Conservation (phyloP, 35 echinoderm and acorn worm species). For the Nesometra sesokonis region DNA sequence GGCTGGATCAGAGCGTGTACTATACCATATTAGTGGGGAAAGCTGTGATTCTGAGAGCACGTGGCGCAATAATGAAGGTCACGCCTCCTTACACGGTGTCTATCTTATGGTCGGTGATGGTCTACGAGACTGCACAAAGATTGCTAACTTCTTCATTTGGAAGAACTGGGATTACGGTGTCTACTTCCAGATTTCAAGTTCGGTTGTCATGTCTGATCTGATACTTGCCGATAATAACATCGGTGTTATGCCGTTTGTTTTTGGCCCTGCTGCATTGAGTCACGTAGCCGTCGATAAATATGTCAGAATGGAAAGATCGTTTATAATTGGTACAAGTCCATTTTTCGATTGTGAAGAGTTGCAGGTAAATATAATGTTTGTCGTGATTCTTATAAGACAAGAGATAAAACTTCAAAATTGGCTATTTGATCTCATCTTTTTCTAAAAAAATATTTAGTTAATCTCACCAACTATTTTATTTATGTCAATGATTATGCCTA, state of each 20-base stretch:
- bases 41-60: not conserved
- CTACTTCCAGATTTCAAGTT: constrained; percentile 8
- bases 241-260: constrained; percentile 4
- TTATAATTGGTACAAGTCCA: constrained; percentile 25
- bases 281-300: constrained; percentile 9
- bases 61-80: constrained; percentile 19
- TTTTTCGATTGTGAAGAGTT: constrained; percentile 3
- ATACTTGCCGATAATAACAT: constrained; percentile 13
- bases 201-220: not conserved
- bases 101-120: constrained; percentile 8
- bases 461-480: no score
- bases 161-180: constrained; percentile 29
- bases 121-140: constrained; percentile 5
- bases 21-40: constrained; percentile 16
- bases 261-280: not conserved
- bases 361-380: not conserved
- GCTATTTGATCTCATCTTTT: no score
- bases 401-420: no score
- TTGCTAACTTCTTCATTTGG: constrained; percentile 22
- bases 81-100: constrained; percentile 16
- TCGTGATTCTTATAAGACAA: no score
- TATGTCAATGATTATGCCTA: no score
- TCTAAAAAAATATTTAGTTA: no score
- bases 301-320: constrained; percentile 6
- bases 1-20: constrained; percentile 19